These are phyloP conservation scores for Pseudorhiza aurosa DNA, from an alignment of 30 jellyfish, hydroid and myxozoan species.

Conservation along the genomic window DNA sequence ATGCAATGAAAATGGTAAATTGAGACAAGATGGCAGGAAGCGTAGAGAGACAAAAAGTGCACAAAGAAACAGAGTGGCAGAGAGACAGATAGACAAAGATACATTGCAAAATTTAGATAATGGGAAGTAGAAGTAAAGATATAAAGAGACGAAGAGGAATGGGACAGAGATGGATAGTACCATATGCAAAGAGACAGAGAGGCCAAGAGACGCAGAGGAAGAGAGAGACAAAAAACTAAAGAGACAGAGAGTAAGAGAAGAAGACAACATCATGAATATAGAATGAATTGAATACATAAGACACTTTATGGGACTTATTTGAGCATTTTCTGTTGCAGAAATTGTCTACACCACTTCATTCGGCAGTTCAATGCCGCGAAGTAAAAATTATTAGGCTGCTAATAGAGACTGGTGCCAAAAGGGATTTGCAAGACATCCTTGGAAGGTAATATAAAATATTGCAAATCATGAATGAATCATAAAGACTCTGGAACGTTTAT, in stretches of 20 bases:
- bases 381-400: background rate
- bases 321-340: background rate
- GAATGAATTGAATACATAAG: too few relatives aligned
- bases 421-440: background rate
- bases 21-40: background rate
- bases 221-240: background rate
- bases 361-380: background rate
- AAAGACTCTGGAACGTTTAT: background rate
- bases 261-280: too few relatives aligned
- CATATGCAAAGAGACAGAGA: background rate
- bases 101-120: background rate
- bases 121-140: background rate
- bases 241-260: background rate
- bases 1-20: background rate
- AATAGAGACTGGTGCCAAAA: background rate
- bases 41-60: background rate
- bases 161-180: background rate
- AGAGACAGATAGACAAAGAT: background rate
- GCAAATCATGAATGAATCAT: background rate
- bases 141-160: background rate
- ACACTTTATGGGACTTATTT: too few relatives aligned
- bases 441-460: too few relatives aligned
- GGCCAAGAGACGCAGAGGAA: background rate
- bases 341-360: background rate
- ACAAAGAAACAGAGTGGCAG: background rate